Evolutionary conservation across 1,140 invertebrate species (phyloP).

Genomic region (Monochamus saltuarius): DNA sequence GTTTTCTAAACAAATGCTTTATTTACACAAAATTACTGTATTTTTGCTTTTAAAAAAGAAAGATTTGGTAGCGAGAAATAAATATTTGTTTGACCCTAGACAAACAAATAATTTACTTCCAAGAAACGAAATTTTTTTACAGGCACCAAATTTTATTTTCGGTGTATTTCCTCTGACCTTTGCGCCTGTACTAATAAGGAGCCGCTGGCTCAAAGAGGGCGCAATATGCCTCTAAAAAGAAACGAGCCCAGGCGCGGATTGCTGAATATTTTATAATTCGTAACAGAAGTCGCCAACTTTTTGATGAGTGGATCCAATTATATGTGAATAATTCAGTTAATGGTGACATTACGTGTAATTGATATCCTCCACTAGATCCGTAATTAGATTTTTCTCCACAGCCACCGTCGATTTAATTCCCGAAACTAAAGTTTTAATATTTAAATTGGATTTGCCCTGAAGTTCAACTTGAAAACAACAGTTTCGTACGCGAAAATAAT

Average conservation of each 20-base stretch:
- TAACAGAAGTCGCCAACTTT: constrained; percentile 49
- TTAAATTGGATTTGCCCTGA: constrained; percentile 16
- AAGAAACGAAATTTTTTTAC: too few relatives aligned
- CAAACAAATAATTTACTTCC: too few relatives aligned
- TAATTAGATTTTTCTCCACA: constrained; percentile 45
- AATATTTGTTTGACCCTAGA: too few relatives aligned
- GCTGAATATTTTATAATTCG: constrained; percentile 51
- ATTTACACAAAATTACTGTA: too few relatives aligned
- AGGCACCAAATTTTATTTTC: too few relatives aligned
- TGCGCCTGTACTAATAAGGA: constrained; percentile 4
- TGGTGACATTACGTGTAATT: constrained; percentile 49
- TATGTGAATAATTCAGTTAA: constrained; percentile 52
- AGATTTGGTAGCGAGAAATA: too few relatives aligned
- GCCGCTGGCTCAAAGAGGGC: constrained; percentile 29
- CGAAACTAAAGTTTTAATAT: constrained; percentile 19
- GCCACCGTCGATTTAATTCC: constrained; percentile 25
- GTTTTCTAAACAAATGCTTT: too few relatives aligned
- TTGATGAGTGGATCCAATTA: constrained; percentile 51
- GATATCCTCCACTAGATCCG: constrained; percentile 41
- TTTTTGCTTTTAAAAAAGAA: too few relatives aligned
- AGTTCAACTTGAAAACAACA: constrained; percentile 2
- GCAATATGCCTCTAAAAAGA: constrained; percentile 49
- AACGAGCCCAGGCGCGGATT: constrained; percentile 46
- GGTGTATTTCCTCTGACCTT: too few relatives aligned
- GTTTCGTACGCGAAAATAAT: too few relatives aligned